These are phyloP conservation scores for Helicoverpa assulta DNA, from an alignment of 2,888 invertebrate species.

Conservation along the genomic window DNA sequence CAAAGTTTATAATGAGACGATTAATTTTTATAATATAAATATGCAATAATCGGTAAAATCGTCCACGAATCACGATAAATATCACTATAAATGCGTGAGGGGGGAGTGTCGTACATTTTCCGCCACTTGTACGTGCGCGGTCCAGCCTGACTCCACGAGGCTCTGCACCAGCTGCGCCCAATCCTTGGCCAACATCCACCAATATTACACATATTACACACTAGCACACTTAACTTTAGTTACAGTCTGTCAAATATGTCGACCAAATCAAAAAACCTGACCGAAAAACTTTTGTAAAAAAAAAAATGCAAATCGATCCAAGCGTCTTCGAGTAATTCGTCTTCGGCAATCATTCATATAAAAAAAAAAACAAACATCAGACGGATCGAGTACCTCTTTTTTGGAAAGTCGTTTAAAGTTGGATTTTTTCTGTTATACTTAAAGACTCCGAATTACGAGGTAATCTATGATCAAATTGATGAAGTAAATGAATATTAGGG, in stretches of 20 bases:
- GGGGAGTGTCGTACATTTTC: conserved; percentile 86
- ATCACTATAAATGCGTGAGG: conserved; percentile 68
- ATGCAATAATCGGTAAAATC: conserved; percentile 42
- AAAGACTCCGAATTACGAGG: too few species aligned
- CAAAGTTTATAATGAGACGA: background rate
- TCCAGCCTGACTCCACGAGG: conserved; percentile 95
- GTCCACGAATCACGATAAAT: conserved; percentile 52
- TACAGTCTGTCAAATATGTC: conserved; percentile 53
- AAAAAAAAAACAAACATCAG: too few species aligned
- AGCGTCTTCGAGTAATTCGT: too few species aligned
- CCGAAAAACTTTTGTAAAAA: too few species aligned
- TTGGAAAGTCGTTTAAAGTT: too few species aligned
- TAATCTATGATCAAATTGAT: too few species aligned
- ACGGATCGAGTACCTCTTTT: too few species aligned
- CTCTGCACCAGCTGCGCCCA: conserved; percentile 96
- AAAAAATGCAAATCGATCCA: too few species aligned
- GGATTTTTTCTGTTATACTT: too few species aligned
- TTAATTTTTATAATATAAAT: background rate
- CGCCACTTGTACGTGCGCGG: conserved; percentile 95
- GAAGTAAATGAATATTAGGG: too few species aligned
- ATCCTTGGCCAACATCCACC: conserved; percentile 92
- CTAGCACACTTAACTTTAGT: conserved; percentile 55
- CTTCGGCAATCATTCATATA: too few species aligned
- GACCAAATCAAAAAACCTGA: too few species aligned
- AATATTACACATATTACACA: conserved; percentile 81